A percentile compares a stretch with the other conserved stretches of the same genome.
phyloP scores from a whole-genome alignment of 2,888 invertebrate genomes.

The Andrena bucephala region DNA sequence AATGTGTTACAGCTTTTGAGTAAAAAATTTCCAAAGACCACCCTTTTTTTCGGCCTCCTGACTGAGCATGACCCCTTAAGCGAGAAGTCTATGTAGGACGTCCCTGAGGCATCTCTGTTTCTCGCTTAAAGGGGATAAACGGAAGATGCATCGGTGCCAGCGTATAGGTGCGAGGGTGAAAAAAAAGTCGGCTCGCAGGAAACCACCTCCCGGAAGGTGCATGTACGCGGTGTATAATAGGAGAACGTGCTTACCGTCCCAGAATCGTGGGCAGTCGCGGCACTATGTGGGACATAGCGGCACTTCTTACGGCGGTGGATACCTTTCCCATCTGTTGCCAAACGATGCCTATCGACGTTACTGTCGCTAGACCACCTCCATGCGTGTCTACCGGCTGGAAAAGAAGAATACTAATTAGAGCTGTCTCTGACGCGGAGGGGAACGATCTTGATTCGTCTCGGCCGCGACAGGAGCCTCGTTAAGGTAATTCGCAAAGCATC shows the following conservation, averaged over 20 bases:
- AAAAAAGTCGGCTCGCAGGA: conserved; percentile 20
- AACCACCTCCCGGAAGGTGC: conserved; percentile 58
- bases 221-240: conserved; percentile 54
- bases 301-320: conserved; percentile 76
- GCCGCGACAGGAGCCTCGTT: background rate
- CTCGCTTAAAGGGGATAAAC: background rate
- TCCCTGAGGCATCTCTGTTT: no score
- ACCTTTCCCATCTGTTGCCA: conserved; percentile 68
- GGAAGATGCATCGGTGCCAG: background rate
- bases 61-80: no score
- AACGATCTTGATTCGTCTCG: conserved; percentile 6
- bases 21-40: no score
- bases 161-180: conserved; percentile 32
- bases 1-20: no score
- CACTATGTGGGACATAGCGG: conserved; percentile 82
- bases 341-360: conserved; percentile 62
- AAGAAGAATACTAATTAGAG: conserved; percentile 15
- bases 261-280: conserved; percentile 71
- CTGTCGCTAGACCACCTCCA: conserved; percentile 50
- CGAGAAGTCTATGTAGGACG: no score
- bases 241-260: conserved; percentile 68
- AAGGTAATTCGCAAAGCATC: background rate
- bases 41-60: no score
- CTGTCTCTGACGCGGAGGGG: background rate
- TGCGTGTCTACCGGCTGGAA: conserved; percentile 9